Base-by-base conservation (phyloP, 2,797 vertebrate genomes). In the Dermochelys coriacea region DNA sequence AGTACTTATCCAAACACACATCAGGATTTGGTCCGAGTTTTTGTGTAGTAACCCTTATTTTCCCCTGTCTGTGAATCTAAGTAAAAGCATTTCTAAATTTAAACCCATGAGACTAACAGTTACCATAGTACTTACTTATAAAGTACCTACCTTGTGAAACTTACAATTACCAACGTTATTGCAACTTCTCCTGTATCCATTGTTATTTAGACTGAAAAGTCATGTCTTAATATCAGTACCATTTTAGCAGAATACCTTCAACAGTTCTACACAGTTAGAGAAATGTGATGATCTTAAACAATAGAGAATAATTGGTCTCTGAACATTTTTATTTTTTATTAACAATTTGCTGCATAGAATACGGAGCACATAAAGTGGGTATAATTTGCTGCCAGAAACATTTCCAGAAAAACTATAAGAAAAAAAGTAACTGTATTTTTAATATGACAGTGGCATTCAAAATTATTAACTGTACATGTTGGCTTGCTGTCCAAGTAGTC, bases 1-100 rank as follows among this genome's bases (percentile, higher is more conserved):
- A 54, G 87, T 27, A 85, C 71, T 97, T 95, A 94, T 90, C 71
- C 37, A 94, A 94, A 96, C 31, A 93, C 27, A 85, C 4, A 4
- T 75, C 68, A 86, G 59, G 61, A 84, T 90, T 93, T 80, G 88
- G 23, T 29, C 91, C 94, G 34, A 59, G 77, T 55, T 79, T 64
- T 25, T 94, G 27, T 83, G 80, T 55, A 61, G 7, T 85, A 91
- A 94, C 19, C 6, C 82, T 68, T 86, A 84, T 79, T 85, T 93
- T 54, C 92, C 89, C 47, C 45, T 88, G 49, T 93, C 91, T 94
- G 78, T 89, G 61, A 96, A 87, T 90, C 88, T 80, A 92, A 95
- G 49, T 31, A 59, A 96, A 88, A 82, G 68, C 11, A 88, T 92
- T 93, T 85, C 59, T 94, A 37, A 94, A 97, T 82, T 55, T 89